phyloP scores from a whole-genome alignment of 2,113 vertebrate species.

The Zosterops pallidus region DNA sequence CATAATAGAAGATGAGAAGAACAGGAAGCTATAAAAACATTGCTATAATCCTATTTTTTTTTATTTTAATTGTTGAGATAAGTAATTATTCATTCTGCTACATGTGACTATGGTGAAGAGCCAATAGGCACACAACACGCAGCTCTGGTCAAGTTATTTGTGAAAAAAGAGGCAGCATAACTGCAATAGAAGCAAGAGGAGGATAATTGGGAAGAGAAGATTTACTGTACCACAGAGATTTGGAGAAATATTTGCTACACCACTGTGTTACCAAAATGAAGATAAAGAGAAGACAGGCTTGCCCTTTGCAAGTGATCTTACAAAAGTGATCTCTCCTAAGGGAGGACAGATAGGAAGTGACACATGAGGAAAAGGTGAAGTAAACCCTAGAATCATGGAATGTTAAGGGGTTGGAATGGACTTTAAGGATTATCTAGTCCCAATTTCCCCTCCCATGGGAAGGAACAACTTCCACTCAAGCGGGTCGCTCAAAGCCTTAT shows the following conservation, averaged over 20 bases:
- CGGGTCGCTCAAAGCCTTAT: not conserved
- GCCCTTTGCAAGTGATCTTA: not conserved
- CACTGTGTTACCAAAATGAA: not conserved
- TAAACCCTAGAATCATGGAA: not conserved
- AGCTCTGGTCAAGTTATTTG: not conserved
- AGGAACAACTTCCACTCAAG: not conserved
- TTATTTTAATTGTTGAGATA: not conserved
- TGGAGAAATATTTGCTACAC: not conserved
- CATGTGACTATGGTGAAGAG: not conserved
- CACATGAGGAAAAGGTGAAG: not conserved
- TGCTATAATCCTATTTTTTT: not conserved
- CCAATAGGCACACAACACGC: not conserved
- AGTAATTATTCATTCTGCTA: not conserved
- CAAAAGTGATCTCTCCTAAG: not conserved
- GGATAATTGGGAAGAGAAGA: not conserved
- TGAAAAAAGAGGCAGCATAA: not conserved
- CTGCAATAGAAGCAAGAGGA: not conserved
- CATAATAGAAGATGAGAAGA: not conserved
- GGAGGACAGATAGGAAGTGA: not conserved
- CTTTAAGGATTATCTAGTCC: not conserved
- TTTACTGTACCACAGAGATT: not conserved
- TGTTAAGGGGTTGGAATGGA: not conserved
- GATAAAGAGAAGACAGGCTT: not conserved
- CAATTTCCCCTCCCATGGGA: accelerated
- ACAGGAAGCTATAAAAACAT: not conserved